Evolutionary conservation across 2,797 vertebrate species (phyloP).

Genomic region (Ceyx erithaca): DNA sequence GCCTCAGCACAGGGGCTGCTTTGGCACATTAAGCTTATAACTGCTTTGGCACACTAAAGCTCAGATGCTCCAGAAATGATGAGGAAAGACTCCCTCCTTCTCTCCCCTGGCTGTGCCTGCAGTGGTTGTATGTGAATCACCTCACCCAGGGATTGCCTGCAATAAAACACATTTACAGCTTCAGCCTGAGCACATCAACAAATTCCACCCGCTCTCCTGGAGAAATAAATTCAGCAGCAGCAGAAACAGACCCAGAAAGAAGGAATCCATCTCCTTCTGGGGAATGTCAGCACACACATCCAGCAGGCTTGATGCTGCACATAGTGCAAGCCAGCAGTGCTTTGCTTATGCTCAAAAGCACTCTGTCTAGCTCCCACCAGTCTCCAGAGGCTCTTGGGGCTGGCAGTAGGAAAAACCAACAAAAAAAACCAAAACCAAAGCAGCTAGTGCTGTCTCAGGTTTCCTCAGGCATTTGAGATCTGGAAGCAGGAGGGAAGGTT

Average conservation of each 20-base stretch:
- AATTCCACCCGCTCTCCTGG: background rate
- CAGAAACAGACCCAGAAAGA: background rate
- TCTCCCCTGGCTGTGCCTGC: background rate
- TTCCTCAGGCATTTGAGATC: background rate
- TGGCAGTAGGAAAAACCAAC: background rate
- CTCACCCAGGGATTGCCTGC: background rate
- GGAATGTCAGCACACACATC: background rate
- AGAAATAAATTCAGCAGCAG: background rate
- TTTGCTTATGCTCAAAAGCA: background rate
- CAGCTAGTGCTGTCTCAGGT: background rate
- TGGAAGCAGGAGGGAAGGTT: background rate
- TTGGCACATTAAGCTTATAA: background rate
- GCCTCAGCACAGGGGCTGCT: background rate
- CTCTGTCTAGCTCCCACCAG: background rate
- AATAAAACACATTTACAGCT: background rate
- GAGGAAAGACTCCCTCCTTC: background rate
- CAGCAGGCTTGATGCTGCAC: background rate
- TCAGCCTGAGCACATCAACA: background rate
- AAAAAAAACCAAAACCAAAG: background rate
- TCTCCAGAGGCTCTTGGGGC: background rate
- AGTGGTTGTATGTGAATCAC: background rate
- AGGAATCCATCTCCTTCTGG: background rate
- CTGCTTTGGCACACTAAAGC: background rate
- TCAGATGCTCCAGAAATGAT: background rate
- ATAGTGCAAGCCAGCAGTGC: background rate